Evolutionary conservation across 2,888 invertebrate genomes (phyloP).

Genomic region (Drosophila formosana): DNA sequence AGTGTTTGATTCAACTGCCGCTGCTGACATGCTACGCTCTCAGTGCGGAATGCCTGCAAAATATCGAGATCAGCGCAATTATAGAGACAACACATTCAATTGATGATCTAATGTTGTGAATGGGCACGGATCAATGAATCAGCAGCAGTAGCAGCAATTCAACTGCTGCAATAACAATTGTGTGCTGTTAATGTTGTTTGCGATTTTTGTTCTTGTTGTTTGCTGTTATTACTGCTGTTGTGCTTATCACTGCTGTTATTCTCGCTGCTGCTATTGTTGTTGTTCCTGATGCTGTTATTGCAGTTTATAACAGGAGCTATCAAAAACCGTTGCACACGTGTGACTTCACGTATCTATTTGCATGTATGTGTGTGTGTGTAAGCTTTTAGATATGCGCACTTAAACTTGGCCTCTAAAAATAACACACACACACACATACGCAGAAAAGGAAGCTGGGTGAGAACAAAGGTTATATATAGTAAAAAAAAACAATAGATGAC

Average conservation of each 20-base stretch:
- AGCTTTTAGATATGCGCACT: conserved; percentile 43
- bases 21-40: conserved; percentile 58
- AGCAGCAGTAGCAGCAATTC: conserved; percentile 8
- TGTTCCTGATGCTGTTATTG: not conserved
- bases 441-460: not conserved
- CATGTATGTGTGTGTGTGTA: not conserved
- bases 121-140: conserved; percentile 31
- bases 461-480: not conserved
- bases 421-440: not conserved
- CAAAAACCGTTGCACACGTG: not conserved
- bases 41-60: conserved; percentile 40
- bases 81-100: not conserved
- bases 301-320: not conserved
- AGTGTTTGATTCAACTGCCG: conserved; percentile 54
- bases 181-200: not conserved
- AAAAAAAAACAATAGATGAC: not conserved
- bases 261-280: not conserved
- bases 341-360: conserved; percentile 13
- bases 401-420: conserved; percentile 79
- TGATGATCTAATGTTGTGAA: conserved; percentile 56
- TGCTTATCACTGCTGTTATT: not conserved
- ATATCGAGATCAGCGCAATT: not conserved
- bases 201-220: not conserved
- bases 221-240: not conserved
- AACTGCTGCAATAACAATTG: not conserved